Evolutionary conservation across 2,888 invertebrate species (phyloP).

Genomic region (Latrodectus elegans): DNA sequence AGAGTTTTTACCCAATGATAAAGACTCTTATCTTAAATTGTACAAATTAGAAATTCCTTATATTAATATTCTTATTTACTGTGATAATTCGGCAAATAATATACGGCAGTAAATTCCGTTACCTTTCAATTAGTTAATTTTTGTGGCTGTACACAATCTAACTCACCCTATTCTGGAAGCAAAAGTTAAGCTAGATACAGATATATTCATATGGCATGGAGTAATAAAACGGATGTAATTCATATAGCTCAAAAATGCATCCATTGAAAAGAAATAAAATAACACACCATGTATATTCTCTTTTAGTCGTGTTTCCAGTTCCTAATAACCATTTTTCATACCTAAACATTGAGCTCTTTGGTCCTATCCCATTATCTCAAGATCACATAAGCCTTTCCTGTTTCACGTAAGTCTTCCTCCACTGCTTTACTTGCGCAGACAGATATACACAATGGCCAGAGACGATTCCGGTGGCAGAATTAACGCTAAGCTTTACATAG

Average conservation of each 20-base stretch:
- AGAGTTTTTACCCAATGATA: background rate
- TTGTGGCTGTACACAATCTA: background rate
- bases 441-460: constrained; percentile 1
- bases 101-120: background rate
- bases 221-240: too few species aligned
- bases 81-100: background rate
- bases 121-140: background rate
- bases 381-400: too few species aligned
- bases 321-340: background rate
- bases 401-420: background rate
- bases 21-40: background rate
- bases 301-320: background rate
- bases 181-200: background rate
- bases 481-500: background rate
- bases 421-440: background rate
- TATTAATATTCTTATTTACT: background rate
- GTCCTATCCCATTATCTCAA: background rate
- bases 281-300: background rate
- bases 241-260: background rate
- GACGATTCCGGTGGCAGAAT: background rate
- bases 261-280: background rate
- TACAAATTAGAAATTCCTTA: background rate
- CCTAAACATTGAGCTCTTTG: background rate
- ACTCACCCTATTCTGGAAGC: background rate
- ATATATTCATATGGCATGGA: background rate